A percentile compares a stretch with the other conserved stretches of the same genome.
Conservation (phyloP, 2,888 invertebrate genomes). For the Xylota sylvarum region DNA sequence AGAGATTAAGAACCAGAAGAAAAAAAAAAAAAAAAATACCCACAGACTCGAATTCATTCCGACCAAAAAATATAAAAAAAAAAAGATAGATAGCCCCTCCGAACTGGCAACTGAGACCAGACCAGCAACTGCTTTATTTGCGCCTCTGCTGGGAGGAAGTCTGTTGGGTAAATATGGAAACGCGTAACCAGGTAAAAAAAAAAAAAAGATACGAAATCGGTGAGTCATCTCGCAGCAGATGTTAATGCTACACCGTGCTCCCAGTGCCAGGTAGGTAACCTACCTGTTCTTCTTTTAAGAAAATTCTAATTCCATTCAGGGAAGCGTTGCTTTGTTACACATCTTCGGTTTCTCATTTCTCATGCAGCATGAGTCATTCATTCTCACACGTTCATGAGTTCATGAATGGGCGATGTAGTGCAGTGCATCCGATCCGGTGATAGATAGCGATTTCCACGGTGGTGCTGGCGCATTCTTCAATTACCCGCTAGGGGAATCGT, state of each 20-base stretch:
- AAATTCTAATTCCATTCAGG: conserved; percentile 6
- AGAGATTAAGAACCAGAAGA: conserved; percentile 41
- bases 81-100: neutral
- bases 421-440: conserved; percentile 30
- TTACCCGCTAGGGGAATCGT: conserved; percentile 26
- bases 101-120: neutral
- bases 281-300: conserved; percentile 38
- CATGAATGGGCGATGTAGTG: conserved; percentile 18
- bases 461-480: conserved; percentile 47
- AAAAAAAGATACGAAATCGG: conserved; percentile 36
- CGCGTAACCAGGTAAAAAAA: conserved; percentile 36
- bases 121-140: neutral
- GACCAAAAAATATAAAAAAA: neutral
- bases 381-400: conserved; percentile 16
- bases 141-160: conserved; percentile 50
- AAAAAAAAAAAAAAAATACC: neutral
- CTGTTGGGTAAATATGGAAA: conserved; percentile 66
- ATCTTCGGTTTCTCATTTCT: neutral
- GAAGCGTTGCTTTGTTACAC: conserved; percentile 23
- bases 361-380: conserved; percentile 20
- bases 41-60: conserved; percentile 16
- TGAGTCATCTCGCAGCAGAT: conserved; percentile 65
- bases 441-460: conserved; percentile 22
- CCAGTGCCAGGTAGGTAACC: neutral
- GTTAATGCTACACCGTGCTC: neutral